These are phyloP conservation scores for Eurosta solidaginis DNA, from an alignment of 1,140 invertebrate genomes.

Conservation along the genomic window DNA sequence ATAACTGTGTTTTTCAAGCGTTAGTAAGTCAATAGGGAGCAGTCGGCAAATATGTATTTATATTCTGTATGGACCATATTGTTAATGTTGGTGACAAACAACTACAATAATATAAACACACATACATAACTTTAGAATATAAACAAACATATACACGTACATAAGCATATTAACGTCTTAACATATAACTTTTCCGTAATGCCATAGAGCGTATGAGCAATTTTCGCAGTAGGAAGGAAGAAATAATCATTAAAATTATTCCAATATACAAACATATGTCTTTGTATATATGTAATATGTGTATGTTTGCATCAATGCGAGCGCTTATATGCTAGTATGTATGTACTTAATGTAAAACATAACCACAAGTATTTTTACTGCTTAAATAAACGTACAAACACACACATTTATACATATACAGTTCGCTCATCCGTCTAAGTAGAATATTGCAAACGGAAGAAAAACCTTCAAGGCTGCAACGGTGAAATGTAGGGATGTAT, in stretches of 20 bases:
- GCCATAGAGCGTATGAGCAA: slow-evolving; percentile 19
- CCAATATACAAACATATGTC: neutral
- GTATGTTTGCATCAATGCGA: no score
- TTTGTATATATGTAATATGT: no score
- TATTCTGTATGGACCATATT: neutral
- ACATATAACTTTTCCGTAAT: neutral
- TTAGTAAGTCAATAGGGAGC: neutral
- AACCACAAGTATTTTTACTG: neutral
- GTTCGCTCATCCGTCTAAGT: slow-evolving; percentile 4
- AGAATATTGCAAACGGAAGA: slow-evolving; percentile 15
- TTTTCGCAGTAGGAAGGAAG: slow-evolving; percentile 23
- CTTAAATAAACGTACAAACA: no score
- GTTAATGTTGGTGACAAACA: neutral
- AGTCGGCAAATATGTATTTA: neutral
- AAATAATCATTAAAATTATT: slow-evolving; percentile 24
- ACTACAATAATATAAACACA: no score
- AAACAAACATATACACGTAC: neutral
- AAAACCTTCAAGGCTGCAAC: neutral
- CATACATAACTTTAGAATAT: no score
- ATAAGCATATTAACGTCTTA: neutral
- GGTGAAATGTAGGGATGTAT: neutral
- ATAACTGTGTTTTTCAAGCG: neutral
- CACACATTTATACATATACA: neutral
- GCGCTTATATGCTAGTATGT: neutral
- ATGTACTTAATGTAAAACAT: neutral